phyloP scores from a whole-genome alignment of 2,888 invertebrate species.

The Lordiphosa andalusiaca region DNA sequence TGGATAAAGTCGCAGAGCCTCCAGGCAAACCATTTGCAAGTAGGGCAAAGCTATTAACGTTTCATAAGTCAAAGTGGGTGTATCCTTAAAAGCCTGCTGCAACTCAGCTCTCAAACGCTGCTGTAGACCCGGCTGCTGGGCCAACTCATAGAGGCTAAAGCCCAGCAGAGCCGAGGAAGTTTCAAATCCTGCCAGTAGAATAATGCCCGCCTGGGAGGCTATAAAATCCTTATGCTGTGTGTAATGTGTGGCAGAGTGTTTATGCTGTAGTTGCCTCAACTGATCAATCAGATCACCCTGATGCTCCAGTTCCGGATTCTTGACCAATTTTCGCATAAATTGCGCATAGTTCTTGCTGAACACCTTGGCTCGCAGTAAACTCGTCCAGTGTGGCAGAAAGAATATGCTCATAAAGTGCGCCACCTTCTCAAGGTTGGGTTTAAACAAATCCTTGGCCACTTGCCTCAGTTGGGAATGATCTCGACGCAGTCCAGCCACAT shows the following conservation, averaged over 20 bases:
- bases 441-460: constrained; percentile 60
- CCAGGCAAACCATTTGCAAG: constrained; percentile 79
- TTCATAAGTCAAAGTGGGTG: constrained; percentile 73
- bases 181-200: constrained; percentile 77
- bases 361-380: constrained; percentile 60
- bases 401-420: constrained; percentile 69
- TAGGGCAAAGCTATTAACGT: constrained; percentile 76
- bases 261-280: constrained; percentile 76
- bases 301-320: constrained; percentile 1
- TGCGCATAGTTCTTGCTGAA: constrained; percentile 54
- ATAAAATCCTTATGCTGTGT: constrained; percentile 67
- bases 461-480: constrained; percentile 55
- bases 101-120: constrained; percentile 78
- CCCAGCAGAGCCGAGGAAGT: constrained; percentile 79
- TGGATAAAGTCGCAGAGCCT: constrained; percentile 78
- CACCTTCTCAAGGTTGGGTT: constrained; percentile 51
- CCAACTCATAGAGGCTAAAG: constrained; percentile 79
- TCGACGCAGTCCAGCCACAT: constrained; percentile 63
- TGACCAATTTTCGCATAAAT: constrained; percentile 78
- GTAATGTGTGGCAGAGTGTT: constrained; percentile 37
- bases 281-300: constrained; percentile 80
- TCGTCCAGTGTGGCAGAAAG: constrained; percentile 63
- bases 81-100: constrained; percentile 45
- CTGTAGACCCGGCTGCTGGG: constrained; percentile 78
- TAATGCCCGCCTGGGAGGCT: constrained; percentile 76